These are phyloP conservation scores for Rhorus exstirpatorius DNA, from an alignment of 2,888 invertebrate genomes.

Conservation along the genomic window DNA sequence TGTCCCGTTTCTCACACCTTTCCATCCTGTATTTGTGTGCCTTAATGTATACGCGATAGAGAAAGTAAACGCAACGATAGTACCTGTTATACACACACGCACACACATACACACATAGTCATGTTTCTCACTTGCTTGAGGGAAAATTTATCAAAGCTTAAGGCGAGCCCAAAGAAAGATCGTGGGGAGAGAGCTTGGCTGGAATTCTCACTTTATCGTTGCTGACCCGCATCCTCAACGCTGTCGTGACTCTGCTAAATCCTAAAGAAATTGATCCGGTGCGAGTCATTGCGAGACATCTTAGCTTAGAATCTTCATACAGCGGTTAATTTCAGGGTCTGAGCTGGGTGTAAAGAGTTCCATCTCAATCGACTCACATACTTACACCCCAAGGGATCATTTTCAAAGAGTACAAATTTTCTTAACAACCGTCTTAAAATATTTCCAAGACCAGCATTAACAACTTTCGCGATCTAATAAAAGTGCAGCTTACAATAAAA, in stretches of 20 bases:
- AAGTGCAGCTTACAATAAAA: no score
- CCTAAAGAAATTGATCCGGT: conserved; percentile 27
- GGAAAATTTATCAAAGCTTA: conserved; percentile 41
- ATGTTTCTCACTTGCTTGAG: conserved; percentile 13
- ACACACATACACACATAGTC: conserved; percentile 1
- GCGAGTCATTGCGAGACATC: conserved; percentile 14
- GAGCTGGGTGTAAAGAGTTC: conserved; percentile 7
- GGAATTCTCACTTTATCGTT: conserved; percentile 34
- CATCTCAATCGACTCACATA: conserved; percentile 2
- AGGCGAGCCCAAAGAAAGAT: conserved; percentile 28
- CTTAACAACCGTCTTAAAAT: neutral
- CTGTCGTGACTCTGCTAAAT: conserved; percentile 5
- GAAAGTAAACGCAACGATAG: conserved; percentile 16
- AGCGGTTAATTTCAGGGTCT: conserved; percentile 15
- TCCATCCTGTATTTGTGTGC: conserved; percentile 10
- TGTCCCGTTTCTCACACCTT: conserved; percentile 48
- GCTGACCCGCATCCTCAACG: neutral
- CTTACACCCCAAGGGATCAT: neutral
- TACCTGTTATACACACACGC: neutral
- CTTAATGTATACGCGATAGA: neutral
- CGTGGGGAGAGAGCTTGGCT: conserved; percentile 12
- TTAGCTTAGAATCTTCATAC: conserved; percentile 23
- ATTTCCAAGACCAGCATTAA: no score
- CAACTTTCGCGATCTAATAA: no score
- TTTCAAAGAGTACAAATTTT: neutral